phyloP scores from a whole-genome alignment of 2,797 vertebrate genomes.

The Neosalanx taihuensis region DNA sequence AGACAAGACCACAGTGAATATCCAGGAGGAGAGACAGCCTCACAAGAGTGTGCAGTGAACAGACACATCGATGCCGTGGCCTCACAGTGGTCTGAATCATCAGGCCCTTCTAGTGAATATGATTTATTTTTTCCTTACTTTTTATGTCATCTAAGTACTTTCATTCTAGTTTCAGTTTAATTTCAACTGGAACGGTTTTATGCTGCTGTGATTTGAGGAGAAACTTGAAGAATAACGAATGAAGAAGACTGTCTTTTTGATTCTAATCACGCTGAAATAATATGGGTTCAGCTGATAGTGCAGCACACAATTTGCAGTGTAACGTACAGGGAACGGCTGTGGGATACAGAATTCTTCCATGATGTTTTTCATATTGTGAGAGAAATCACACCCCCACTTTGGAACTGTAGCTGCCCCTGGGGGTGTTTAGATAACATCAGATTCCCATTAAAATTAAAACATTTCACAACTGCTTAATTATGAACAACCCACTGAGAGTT shows the following conservation, averaged over 20 bases:
- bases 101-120: neutral
- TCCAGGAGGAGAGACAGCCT: too few relatives aligned
- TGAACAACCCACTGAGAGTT: neutral
- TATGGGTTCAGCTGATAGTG: neutral
- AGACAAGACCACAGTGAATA: too few relatives aligned
- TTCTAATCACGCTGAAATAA: neutral
- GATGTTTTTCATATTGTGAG: neutral
- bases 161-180: neutral
- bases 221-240: neutral
- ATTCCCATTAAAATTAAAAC: neutral
- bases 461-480: neutral
- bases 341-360: neutral
- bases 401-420: neutral
- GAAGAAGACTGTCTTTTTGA: neutral
- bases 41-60: neutral
- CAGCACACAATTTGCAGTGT: neutral
- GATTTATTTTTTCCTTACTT: neutral
- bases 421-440: neutral
- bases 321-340: neutral
- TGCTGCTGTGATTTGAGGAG: neutral
- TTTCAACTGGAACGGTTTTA: neutral
- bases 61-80: neutral
- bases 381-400: neutral
- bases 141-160: neutral
- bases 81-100: neutral